Evolutionary conservation across 1,140 invertebrate species (phyloP).

Genomic region (Polypedilum vanderplanki): DNA sequence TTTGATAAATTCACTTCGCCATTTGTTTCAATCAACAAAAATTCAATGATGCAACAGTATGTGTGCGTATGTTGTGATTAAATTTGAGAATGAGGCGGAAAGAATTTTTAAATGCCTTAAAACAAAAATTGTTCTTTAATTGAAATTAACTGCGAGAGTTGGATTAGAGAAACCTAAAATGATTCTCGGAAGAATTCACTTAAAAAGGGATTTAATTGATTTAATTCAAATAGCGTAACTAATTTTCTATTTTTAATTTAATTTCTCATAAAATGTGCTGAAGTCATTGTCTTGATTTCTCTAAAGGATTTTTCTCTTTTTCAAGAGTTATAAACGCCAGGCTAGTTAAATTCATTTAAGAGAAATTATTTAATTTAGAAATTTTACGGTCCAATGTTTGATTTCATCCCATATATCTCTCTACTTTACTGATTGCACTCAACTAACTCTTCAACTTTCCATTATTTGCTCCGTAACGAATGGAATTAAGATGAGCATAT

Average conservation of each 20-base stretch:
- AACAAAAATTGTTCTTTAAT: not conserved
- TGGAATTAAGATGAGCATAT: not conserved
- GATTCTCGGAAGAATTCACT: not conserved
- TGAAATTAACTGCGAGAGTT: not conserved
- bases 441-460: not conserved
- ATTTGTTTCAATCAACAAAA: slow-evolving; percentile 19
- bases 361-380: slow-evolving; percentile 9
- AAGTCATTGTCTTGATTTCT: not conserved
- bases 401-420: slow-evolving; percentile 9
- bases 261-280: not conserved
- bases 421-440: not conserved
- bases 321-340: not conserved
- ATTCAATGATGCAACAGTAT: not conserved
- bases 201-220: slow-evolving; percentile 15
- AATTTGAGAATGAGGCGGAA: slow-evolving; percentile 9
- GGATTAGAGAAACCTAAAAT: not conserved
- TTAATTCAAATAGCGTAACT: slow-evolving; percentile 21
- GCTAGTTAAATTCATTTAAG: not conserved
- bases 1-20: not conserved
- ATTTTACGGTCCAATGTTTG: slow-evolving; percentile 3
- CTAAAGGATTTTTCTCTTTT: too few species aligned
- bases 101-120: slow-evolving; percentile 19
- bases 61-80: not conserved
- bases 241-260: not conserved
- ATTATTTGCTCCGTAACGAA: not conserved